Base-by-base conservation (phyloP, 1,140 invertebrate genomes). In the Heliconius hermathena region DNA sequence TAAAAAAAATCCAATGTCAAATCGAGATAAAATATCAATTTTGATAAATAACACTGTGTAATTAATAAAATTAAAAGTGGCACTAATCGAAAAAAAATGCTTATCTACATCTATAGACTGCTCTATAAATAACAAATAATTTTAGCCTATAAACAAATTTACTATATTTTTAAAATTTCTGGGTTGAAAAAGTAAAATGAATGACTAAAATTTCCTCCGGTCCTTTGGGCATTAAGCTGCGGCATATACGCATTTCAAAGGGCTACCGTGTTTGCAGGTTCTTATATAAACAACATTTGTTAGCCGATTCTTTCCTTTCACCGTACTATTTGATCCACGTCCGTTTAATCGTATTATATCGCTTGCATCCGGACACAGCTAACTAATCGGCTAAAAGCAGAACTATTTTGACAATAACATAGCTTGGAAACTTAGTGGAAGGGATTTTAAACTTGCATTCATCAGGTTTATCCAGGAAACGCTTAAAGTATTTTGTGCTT, bases 251-350 rank as follows among this genome's bases (percentile, higher is more conserved):
- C 79, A 82, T 89, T 87, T 89, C 90, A 91, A 91, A 93, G 85
- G 85, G 82, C 85, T 84, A 77, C 82, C 81, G 80, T 89, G 84
- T 90, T 87, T 88, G 84, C 74, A 83, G 83, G 82, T 71, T 89
- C 83, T 83, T 85, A 83, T 85, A 87, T 90, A 90, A 93, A 91
- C 88, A 92, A 86, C 70, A 81, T 88, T 88, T 87, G 87, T 91
- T 87, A 73, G 79, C 78, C 26, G 60, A 66, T 66, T 66, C 26
- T 29, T 66, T 66, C 60, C 26, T 66, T 81, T 81, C 87, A 76
- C 70, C 85, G 85, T 83, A 85, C 78, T 85, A 87, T 90, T 87
- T 84, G 80, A 81, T 84, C 77, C 81, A 83, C 54, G 85, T 83
- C 83, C 82, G 79, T 83, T 84, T 87, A 84, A 90, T 88, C 82